Percentiles rank a stretch among this genome's conserved stretches.
Evolutionary conservation across 2,113 vertebrate genomes (phyloP).

Genomic region (Prionailurus viverrinus): DNA sequence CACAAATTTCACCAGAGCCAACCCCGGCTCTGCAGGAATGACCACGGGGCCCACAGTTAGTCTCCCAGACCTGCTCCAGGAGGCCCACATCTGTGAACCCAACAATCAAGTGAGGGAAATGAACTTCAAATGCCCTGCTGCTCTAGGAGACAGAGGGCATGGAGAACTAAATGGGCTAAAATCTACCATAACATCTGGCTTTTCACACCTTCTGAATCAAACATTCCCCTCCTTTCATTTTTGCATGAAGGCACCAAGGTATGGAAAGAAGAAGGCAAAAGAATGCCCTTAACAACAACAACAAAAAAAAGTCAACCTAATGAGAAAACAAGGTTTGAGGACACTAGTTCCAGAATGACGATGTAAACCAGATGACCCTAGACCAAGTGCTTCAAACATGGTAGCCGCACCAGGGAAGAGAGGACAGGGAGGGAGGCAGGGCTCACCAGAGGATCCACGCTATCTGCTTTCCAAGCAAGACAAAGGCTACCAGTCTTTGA

Average conservation of each 20-base stretch:
- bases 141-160: background rate
- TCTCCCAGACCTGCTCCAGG: background rate
- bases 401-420: fast-evolving
- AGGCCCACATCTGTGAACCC: fast-evolving
- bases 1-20: background rate
- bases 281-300: background rate
- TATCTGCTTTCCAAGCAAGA: background rate
- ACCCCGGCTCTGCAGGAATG: fast-evolving
- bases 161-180: background rate
- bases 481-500: background rate
- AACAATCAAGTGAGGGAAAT: background rate
- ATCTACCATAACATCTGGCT: background rate
- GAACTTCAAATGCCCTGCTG: background rate
- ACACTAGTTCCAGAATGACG: background rate
- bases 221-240: slow-evolving; percentile 7
- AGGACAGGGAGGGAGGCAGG: background rate
- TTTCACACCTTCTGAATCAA: slow-evolving; percentile 57
- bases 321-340: slow-evolving; percentile 33
- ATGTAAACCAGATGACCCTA: background rate
- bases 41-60: fast-evolving
- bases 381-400: fast-evolving
- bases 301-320: background rate
- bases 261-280: background rate
- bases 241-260: background rate
- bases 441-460: background rate